Base-by-base conservation (phyloP, 2,113 vertebrate genomes). In the Nematolebias whitei region DNA sequence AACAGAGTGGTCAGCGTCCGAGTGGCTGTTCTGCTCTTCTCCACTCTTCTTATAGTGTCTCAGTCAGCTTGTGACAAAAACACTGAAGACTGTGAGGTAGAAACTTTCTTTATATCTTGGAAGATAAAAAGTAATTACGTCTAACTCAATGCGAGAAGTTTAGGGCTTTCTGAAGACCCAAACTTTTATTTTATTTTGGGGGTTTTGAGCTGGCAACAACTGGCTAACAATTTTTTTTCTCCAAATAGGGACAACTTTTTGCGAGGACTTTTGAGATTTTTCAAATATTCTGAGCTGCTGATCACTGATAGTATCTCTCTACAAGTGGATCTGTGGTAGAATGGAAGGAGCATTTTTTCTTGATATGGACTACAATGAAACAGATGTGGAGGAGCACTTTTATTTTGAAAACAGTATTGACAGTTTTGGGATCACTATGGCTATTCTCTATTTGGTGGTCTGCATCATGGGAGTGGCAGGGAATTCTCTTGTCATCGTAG, bases 381-480 rank as follows among this genome's bases (percentile, higher is more conserved):
- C 81, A 1, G 51, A 12, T 8, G 1, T 54, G 43, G 81, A 83
- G 2, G 55, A 64, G 0, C 71, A 67, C 22, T 68, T 35, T 15
- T 78, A 80, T 66, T 29, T 59, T 0, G 45, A 69, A 6, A 56
- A 48, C 6, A 58, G 5, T 0, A n/a, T 80, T 0, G 57, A 84
- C 1, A 67, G 71, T 0, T 91, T 88, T 3, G 67, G 85, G 26
- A 61, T 90, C 54, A 20, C 79, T 16, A 79, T 92, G 84, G 90
- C 86, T 0, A n/a, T 85, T 0, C 77, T 93, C 22, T 92, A 93
- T 70, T 71, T 92, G n/a, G 20, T 72, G 11, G 86, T 94, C 12
- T 93, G 92, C 45, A 53, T 91, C 5, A 49, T 85, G 41, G 93
- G 93, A 26, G 78, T 94, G 0, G 52, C 77, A 0, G 92, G 92